phyloP scores from a whole-genome alignment of 2,113 vertebrate genomes.

The Ammodramus savannarum region DNA sequence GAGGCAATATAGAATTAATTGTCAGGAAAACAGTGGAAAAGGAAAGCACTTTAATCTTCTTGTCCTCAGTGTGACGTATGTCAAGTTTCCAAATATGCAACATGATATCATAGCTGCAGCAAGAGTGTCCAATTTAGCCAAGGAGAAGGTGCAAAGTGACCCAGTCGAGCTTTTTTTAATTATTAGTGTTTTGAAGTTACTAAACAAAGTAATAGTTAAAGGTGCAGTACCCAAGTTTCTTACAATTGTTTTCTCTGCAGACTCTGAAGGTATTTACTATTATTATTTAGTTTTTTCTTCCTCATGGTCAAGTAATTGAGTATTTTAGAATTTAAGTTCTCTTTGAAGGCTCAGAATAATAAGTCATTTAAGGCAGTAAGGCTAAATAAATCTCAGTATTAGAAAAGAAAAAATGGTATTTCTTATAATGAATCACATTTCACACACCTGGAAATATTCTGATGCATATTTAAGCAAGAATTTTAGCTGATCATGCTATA shows the following conservation, averaged over 20 bases:
- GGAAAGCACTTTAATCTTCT: constrained; percentile 39
- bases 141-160: not conserved
- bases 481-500: not conserved
- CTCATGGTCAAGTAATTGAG: not conserved
- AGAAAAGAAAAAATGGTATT: not conserved
- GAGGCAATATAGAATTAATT: constrained; percentile 41
- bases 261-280: not conserved
- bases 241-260: not conserved
- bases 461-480: not conserved
- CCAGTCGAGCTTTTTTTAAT: not conserved
- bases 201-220: not conserved
- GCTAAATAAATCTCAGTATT: not conserved
- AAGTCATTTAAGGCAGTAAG: not conserved
- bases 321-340: not conserved
- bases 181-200: not conserved
- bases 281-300: not conserved
- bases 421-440: not conserved
- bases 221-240: not conserved
- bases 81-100: constrained; percentile 2
- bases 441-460: not conserved
- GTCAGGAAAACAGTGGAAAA: constrained; percentile 39
- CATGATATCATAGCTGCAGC: not conserved
- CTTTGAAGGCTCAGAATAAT: not conserved
- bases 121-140: not conserved
- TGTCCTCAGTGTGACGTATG: constrained; percentile 21